These are phyloP conservation scores for Orius insidiosus DNA, from an alignment of 1,140 invertebrate species.

Conservation along the genomic window DNA sequence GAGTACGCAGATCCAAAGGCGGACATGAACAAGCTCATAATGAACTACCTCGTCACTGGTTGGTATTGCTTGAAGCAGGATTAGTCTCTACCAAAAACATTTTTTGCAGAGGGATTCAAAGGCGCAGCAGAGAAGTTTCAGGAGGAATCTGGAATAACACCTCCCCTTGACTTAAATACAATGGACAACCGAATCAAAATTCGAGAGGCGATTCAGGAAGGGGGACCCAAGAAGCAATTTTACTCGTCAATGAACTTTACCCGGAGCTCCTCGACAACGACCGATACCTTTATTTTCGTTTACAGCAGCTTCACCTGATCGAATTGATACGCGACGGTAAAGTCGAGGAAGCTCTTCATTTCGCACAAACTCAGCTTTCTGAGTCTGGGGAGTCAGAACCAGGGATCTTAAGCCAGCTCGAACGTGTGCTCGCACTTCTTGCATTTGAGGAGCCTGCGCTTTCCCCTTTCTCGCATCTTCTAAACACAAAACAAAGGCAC, in stretches of 20 bases:
- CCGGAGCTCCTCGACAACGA: slow-evolving; percentile 91
- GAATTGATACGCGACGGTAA: slow-evolving; percentile 79
- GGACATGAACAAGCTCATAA: slow-evolving; percentile 92
- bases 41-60: slow-evolving; percentile 98
- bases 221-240: slow-evolving; percentile 84
- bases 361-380: slow-evolving; percentile 82
- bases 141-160: slow-evolving; percentile 76
- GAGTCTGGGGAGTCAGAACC: slow-evolving; percentile 87
- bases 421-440: slow-evolving; percentile 78
- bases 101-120: slow-evolving; percentile 78
- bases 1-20: slow-evolving; percentile 66
- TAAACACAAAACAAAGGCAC: slow-evolving; percentile 82
- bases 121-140: slow-evolving; percentile 96
- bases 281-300: slow-evolving; percentile 85
- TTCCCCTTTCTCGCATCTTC: slow-evolving; percentile 86
- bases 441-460: slow-evolving; percentile 92
- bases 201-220: slow-evolving; percentile 82
- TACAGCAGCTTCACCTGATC: slow-evolving; percentile 88
- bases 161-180: slow-evolving; percentile 70
- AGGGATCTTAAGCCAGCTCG: slow-evolving; percentile 52
- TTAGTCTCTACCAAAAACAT: too few species aligned
- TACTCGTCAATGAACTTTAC: slow-evolving; percentile 83
- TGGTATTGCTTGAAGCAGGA: too few species aligned
- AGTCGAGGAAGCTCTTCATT: slow-evolving; percentile 88
- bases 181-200: slow-evolving; percentile 89